Conservation (phyloP, 2,888 invertebrate genomes). For the Plemyria rubiginata region DNA sequence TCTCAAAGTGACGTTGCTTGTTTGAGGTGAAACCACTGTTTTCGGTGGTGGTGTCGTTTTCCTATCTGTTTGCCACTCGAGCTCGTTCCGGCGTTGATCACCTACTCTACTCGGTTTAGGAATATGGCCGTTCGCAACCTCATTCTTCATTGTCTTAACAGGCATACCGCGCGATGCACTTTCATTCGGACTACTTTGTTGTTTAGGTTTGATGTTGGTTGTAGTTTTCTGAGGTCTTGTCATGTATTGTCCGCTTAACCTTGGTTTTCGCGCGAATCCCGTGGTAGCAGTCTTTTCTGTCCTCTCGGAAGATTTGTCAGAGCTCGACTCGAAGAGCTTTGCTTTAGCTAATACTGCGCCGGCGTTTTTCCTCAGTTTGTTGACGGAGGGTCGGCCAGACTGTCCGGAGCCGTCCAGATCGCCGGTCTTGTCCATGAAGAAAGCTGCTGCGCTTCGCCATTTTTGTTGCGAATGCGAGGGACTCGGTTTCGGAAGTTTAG, state of each 20-base stretch:
- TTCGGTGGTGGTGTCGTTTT: constrained; percentile 66
- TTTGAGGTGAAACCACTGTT: constrained; percentile 66
- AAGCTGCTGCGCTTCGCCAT: constrained; percentile 84
- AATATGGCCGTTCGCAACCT: constrained; percentile 35
- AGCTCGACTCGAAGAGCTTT: constrained; percentile 88
- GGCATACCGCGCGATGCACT: constrained; percentile 51
- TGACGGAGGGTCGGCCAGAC: constrained; percentile 89
- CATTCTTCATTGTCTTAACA: constrained; percentile 47
- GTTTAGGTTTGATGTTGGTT: constrained; percentile 62
- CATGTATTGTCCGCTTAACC: constrained; percentile 61
- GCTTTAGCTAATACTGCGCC: constrained; percentile 93
- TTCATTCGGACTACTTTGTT: constrained; percentile 47
- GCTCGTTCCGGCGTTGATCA: constrained; percentile 55
- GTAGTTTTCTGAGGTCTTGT: constrained; percentile 58
- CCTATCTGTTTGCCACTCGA: constrained; percentile 58
- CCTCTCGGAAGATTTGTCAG: constrained; percentile 76
- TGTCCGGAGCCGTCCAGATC: constrained; percentile 72
- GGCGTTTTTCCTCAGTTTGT: constrained; percentile 89
- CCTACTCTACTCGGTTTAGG: constrained; percentile 49
- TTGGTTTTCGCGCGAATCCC: constrained; percentile 76
- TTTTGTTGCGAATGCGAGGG: constrained; percentile 65
- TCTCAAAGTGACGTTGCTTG: constrained; percentile 49
- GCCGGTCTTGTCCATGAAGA: constrained; percentile 81
- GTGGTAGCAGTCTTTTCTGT: constrained; percentile 61
- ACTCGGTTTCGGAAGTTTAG: constrained; percentile 55